Base-by-base conservation (phyloP, 2,797 vertebrate genomes). In the Sebastes steindachneri region DNA sequence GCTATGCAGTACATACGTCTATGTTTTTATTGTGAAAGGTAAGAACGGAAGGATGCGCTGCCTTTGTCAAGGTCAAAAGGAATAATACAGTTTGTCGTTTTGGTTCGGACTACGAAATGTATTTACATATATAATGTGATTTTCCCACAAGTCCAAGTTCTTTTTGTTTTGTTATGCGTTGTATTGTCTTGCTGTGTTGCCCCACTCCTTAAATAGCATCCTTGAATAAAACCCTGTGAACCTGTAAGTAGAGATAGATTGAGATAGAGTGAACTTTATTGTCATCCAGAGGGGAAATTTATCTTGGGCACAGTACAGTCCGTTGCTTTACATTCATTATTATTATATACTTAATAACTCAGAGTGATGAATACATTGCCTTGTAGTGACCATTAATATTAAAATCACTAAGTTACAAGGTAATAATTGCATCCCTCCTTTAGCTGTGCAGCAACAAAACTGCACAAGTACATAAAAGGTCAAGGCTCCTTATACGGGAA, bases 401-500 rank as follows among this genome's bases (percentile, higher is more conserved):
- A 78, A 84, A 87, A 62, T 28, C 48, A 45, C 21, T 0, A 66
- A 80, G 41, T 80, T 76, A 66, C 55, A 77, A 76, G 66, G 54
- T 68, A 83, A 72, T 92, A 84, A 90, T 86, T 79, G 84, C 65
- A 59, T 80, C 17, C 29, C 84, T 88, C 59, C 86, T 87, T 88
- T 51, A 73, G 77, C 90, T 84, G 58, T 57, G 55, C 73, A 65
- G 70, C 77, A 77, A 70, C 60, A 84, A 72, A 68, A 88, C 59
- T 78, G 68, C 79, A 84, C 82, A 90, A 64, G 67, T 73, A 74
- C 79, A 76, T 73, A 77, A 91, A 90, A 94, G 89, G 93, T 93
- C 87, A 92, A 62, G 69, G 66, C 72, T 35, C 75, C 75, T 33
- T 71, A 60, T 76, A 66, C 2, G 12, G 79, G 81, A 88, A 91